These are phyloP conservation scores for Sceloporus tristichus DNA, from an alignment of 2,113 vertebrate species.

Conservation along the genomic window DNA sequence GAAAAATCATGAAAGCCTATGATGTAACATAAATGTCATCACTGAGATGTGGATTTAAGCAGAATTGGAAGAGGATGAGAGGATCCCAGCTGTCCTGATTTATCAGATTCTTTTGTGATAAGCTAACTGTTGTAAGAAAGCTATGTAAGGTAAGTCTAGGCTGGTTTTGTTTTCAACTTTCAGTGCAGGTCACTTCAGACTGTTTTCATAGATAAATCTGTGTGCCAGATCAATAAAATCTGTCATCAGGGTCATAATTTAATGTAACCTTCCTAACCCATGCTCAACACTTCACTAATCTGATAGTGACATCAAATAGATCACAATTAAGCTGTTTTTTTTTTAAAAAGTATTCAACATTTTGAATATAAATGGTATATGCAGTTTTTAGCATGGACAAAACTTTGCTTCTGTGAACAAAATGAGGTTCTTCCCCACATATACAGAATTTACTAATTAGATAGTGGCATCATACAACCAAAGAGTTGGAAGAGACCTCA, in stretches of 20 bases:
- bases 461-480: too few relatives aligned
- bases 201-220: too few relatives aligned
- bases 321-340: too few relatives aligned
- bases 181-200: conserved; percentile 11
- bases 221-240: not conserved
- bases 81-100: not conserved
- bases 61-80: conserved; percentile 28
- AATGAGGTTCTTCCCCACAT: too few relatives aligned
- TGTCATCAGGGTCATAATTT: accelerated
- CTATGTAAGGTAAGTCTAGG: conserved; percentile 18
- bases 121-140: conserved; percentile 1
- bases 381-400: too few relatives aligned
- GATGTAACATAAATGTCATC: conserved; percentile 30
- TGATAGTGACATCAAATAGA: not conserved
- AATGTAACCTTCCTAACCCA: not conserved
- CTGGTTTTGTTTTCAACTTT: not conserved
- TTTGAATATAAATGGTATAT: not conserved
- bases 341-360: not conserved
- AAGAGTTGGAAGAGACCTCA: too few relatives aligned
- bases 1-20: not conserved
- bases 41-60: conserved; percentile 2
- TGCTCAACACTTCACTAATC: not conserved
- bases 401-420: too few relatives aligned
- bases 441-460: too few relatives aligned
- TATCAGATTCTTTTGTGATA: conserved; percentile 12